Evolutionary conservation across 2,113 vertebrate genomes (phyloP).

Genomic region (Onychorhynchus coronatus): DNA sequence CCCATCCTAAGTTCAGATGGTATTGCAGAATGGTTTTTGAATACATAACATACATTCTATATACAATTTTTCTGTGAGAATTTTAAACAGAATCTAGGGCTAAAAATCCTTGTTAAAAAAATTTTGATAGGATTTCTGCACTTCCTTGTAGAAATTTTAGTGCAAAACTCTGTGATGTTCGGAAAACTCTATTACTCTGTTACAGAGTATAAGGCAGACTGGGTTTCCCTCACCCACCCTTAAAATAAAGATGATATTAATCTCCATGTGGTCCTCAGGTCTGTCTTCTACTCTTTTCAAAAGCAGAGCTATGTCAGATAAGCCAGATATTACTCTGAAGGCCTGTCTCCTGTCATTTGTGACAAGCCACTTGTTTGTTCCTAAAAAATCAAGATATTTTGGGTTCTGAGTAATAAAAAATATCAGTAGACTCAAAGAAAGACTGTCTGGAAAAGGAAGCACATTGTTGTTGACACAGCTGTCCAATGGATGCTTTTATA

Average conservation of each 20-base stretch:
- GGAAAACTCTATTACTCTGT: background rate
- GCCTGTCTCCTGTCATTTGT: background rate
- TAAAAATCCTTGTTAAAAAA: background rate
- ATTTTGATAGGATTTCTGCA: background rate
- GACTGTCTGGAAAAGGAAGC: background rate
- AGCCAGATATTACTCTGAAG: background rate
- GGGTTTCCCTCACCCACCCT: background rate
- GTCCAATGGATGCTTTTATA: background rate
- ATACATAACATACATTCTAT: background rate
- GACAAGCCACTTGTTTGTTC: background rate
- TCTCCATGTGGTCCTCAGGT: background rate
- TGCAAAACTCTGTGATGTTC: background rate
- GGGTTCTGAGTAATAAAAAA: background rate
- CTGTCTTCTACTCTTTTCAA: background rate
- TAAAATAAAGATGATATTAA: background rate
- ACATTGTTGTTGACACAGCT: background rate
- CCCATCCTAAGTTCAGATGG: background rate
- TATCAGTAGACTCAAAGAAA: background rate
- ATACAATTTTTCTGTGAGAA: background rate
- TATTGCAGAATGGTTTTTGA: background rate
- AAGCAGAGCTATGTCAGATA: background rate
- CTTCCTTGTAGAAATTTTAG: background rate
- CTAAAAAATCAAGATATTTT: background rate
- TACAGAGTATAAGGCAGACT: background rate
- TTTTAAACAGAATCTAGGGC: background rate